Percentiles rank a stretch among this genome's conserved stretches.
Conservation (phyloP, 2,888 invertebrate species). For the Unio pictorum region DNA sequence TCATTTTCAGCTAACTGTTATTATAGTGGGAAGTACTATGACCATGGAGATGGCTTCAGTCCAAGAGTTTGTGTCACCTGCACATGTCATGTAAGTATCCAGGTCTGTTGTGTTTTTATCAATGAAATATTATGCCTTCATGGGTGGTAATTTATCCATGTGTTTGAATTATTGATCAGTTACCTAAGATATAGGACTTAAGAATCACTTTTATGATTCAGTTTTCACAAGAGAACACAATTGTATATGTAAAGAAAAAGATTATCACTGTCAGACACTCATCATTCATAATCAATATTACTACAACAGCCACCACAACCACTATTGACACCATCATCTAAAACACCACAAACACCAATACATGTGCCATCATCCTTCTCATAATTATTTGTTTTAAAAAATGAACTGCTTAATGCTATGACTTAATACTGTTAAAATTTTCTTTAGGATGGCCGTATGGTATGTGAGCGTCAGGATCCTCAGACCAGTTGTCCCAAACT, state of each 20-base stretch:
- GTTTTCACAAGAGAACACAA: too few relatives aligned
- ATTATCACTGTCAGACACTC: too few relatives aligned
- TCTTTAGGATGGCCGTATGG: slow-evolving; percentile 83
- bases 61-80: slow-evolving; percentile 86
- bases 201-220: too few relatives aligned
- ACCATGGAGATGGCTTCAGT: slow-evolving; percentile 82
- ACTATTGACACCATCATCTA: too few relatives aligned
- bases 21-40: slow-evolving; percentile 73
- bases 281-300: too few relatives aligned
- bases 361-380: background rate
- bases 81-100: slow-evolving; percentile 76
- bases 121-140: too few relatives aligned
- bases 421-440: background rate
- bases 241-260: too few relatives aligned
- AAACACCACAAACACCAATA: background rate
- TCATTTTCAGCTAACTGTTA: slow-evolving; percentile 79
- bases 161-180: too few relatives aligned
- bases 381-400: background rate
- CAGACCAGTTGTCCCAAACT: slow-evolving; percentile 84
- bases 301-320: too few relatives aligned
- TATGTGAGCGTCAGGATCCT: slow-evolving; percentile 82
- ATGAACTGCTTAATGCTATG: background rate
- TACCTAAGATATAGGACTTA: too few relatives aligned
- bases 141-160: too few relatives aligned
- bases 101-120: background rate